Base-by-base conservation (phyloP, 2,797 vertebrate species). In the Phoebastria nigripes region DNA sequence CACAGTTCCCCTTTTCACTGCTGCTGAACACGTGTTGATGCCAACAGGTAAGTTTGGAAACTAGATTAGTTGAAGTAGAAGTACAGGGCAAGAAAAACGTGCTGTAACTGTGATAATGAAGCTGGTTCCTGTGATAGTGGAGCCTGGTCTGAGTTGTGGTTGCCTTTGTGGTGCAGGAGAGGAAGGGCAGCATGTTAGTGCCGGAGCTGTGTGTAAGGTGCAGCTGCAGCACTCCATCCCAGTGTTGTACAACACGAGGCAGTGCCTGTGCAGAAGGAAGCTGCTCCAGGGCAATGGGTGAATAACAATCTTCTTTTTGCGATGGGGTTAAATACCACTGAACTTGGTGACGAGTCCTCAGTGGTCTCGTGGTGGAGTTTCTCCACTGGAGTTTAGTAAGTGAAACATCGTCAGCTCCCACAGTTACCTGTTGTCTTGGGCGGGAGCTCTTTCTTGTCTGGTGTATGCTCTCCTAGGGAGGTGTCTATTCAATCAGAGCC, bases 161-260 rank as follows among this genome's bases (percentile, higher is more conserved):
- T 29, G 42, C 26, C 35, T 8, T 25, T 31, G 55, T 67, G 56
- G 52, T 28, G 69, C 37, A 15, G 63, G 29, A 87, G 31, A 39
- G 49, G 37, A 78, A 44, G 18, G 29, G 41, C 55, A 20, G 59
- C 17, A 11, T 20, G 11, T 6, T 3, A 4, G 41, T 6, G 26
- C 52, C 59, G 66, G 52, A 31, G 62, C 55, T 76, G 46, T 11
- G 42, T 5, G 7, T 31, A 5, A 20, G 25, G n/a, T 61, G 55
- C 51, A 13, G n/a, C 35, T 17, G 35, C 37, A 12, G n/a, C 9
- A 1, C 26, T 52, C 11, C 6, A 7, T 25, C 8, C 2, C 1
- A 3, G 26, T 7, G 29, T 14, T 9, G 22, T 25, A 72, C 55
- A 28, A 16, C 16, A 11, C 1, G 1, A 0, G 2, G 61, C 31